phyloP scores from a whole-genome alignment of 2,797 vertebrate species.

The Cyclopterus lumpus region DNA sequence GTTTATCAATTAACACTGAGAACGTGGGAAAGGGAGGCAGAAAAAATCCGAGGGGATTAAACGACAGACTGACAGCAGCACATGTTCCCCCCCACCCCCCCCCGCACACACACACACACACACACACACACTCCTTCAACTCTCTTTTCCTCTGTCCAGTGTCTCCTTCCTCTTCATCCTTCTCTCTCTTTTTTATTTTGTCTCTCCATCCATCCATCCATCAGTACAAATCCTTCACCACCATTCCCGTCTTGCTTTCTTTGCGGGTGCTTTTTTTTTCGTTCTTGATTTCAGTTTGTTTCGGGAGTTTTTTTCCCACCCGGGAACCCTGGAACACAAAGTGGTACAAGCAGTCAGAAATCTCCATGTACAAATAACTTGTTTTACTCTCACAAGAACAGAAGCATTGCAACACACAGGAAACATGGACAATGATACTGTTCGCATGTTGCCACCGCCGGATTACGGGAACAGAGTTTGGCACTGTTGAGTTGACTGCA shows the following conservation, averaged over 20 bases:
- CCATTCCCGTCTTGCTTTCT: constrained; percentile 14
- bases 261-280: constrained; percentile 8
- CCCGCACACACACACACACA: too few species aligned
- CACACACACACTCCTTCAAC: constrained; percentile 57
- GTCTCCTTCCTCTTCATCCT: constrained; percentile 37
- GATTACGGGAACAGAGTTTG: constrained; percentile 21
- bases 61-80: constrained; percentile 83
- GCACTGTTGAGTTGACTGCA: neutral
- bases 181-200: constrained; percentile 33
- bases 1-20: constrained; percentile 88
- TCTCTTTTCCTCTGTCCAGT: constrained; percentile 39
- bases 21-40: constrained; percentile 85
- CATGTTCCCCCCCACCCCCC: constrained; percentile 72
- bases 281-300: constrained; percentile 27
- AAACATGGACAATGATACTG: constrained; percentile 21
- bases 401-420: constrained; percentile 14
- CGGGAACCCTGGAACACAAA: constrained; percentile 12
- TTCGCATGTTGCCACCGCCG: constrained; percentile 15
- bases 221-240: constrained; percentile 23
- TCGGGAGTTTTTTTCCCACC: constrained; percentile 14
- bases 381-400: constrained; percentile 18
- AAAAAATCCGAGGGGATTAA: constrained; percentile 84
- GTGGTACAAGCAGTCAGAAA: neutral
- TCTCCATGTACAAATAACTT: constrained; percentile 1
- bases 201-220: constrained; percentile 41